Conservation (phyloP, 1,140 invertebrate species). For the Odontomachus brunneus region DNA sequence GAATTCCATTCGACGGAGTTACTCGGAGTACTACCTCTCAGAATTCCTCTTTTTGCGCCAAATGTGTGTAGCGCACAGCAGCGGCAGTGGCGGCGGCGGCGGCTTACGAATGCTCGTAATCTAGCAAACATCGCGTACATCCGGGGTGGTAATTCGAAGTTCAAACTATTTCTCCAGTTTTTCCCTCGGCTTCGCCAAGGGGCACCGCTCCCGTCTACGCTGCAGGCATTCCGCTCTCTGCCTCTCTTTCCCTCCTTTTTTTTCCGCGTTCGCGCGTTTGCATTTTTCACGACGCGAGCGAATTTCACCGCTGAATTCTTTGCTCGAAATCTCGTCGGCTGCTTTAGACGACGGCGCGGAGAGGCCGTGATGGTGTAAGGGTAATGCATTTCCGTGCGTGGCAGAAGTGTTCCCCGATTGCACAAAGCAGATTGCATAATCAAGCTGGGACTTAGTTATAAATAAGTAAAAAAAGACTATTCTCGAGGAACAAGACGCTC, state of each 20-base stretch:
- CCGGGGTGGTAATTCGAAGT: slow-evolving; percentile 59
- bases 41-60: slow-evolving; percentile 11
- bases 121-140: slow-evolving; percentile 39
- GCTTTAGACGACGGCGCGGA: slow-evolving; percentile 34
- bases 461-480: slow-evolving; percentile 47
- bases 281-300: slow-evolving; percentile 47
- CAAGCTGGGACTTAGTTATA: slow-evolving; percentile 53
- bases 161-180: slow-evolving; percentile 60
- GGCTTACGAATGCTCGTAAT: slow-evolving; percentile 57
- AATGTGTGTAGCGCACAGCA: slow-evolving; percentile 12
- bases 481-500: neutral
- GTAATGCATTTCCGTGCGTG: slow-evolving; percentile 50
- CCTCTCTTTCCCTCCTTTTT: neutral
- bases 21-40: neutral
- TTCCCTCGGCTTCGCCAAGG: slow-evolving; percentile 23
- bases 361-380: slow-evolving; percentile 23
- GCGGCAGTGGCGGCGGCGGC: too few species aligned
- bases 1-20: slow-evolving; percentile 52
- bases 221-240: too few species aligned
- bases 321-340: slow-evolving; percentile 42
- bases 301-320: slow-evolving; percentile 53
- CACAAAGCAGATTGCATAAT: slow-evolving; percentile 57
- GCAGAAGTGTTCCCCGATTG: slow-evolving; percentile 41
- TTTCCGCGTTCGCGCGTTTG: slow-evolving; percentile 38
- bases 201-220: neutral